Evolutionary conservation across 2,797 vertebrate species (phyloP).

Genomic region (Dryobates pubescens): DNA sequence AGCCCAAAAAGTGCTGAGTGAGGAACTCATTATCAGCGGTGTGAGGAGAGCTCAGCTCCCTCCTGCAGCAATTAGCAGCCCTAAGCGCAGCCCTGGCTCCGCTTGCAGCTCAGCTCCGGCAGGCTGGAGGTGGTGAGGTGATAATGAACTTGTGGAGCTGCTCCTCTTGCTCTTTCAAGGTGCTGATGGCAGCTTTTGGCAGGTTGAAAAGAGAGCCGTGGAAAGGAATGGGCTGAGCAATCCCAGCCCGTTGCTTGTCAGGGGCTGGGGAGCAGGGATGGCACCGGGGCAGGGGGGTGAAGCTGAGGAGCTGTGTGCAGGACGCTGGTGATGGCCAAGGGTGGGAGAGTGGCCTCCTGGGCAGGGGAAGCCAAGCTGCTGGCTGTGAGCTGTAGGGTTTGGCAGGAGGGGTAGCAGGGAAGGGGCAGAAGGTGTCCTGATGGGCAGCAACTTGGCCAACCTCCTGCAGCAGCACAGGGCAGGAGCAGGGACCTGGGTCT

Average conservation of each 20-base stretch:
- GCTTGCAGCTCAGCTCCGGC: constrained; percentile 41
- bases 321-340: background rate
- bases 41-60: background rate
- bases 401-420: background rate
- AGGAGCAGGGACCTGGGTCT: no score
- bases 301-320: constrained; percentile 28
- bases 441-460: no score
- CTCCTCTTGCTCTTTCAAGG: background rate
- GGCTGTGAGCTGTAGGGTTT: background rate
- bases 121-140: background rate
- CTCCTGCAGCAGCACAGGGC: no score
- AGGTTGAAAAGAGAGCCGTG: constrained; percentile 37
- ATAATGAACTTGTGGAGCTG: constrained; percentile 38
- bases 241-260: constrained; percentile 66
- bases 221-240: constrained; percentile 70
- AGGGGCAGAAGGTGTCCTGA: background rate
- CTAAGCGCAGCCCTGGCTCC: background rate
- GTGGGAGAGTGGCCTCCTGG: background rate
- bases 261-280: background rate
- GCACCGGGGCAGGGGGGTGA: background rate
- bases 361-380: background rate
- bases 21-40: background rate
- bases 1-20: constrained; percentile 29
- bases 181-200: constrained; percentile 27
- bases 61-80: constrained; percentile 57